Base-by-base conservation (phyloP, 2,888 invertebrate species). In the Metallyticus violacea region DNA sequence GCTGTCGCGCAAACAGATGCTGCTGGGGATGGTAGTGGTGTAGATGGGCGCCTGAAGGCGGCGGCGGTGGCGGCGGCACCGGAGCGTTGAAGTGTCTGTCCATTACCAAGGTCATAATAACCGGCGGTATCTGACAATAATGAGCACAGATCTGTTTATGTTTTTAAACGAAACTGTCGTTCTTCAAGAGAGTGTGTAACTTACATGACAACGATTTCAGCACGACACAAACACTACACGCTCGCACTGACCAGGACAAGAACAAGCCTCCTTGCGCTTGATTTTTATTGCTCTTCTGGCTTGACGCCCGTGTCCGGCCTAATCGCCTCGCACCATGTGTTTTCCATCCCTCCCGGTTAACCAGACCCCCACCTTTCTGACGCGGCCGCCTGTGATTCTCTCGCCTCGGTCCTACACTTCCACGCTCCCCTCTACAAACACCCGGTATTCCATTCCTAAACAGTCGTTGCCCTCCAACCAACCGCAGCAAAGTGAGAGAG, bases 1-100 rank as follows among this genome's bases (percentile, higher is more conserved):
- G 27, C 62, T 77, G 30, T 85, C 81, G 15, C 15, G 85, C 7
- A 81, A 77, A 22, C 62, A 85, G 85, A 86, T 82, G 87, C 86
- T 85, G 86, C 87, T 85, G 94, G 95, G 88, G 94, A 93, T 92
- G 94, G 95, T 87, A 93, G 92, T 88, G 94, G 92, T 90, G 94
- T 94, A 86, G 87, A 87, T 87, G 88, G 88, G 88, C 89, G 89
- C 62, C 89, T 89, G 89, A 89, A 27, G 91, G 91, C 22, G 85
- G 85, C 25, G 94, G 93, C 62, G 78, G 83, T n/a, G n/a, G n/a
- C n/a, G 87, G 77, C 77, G 85, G 88, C 25, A 84, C 87, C 81
- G 85, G 84, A 22, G 93, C 84, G 78, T 83, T 85, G 85, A 86
- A 88, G 40, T 86, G 88, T 87, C 88, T 88, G 87, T 88, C 88